Evolutionary conservation across 2,113 vertebrate genomes (phyloP).

Genomic region (Naja naja): DNA sequence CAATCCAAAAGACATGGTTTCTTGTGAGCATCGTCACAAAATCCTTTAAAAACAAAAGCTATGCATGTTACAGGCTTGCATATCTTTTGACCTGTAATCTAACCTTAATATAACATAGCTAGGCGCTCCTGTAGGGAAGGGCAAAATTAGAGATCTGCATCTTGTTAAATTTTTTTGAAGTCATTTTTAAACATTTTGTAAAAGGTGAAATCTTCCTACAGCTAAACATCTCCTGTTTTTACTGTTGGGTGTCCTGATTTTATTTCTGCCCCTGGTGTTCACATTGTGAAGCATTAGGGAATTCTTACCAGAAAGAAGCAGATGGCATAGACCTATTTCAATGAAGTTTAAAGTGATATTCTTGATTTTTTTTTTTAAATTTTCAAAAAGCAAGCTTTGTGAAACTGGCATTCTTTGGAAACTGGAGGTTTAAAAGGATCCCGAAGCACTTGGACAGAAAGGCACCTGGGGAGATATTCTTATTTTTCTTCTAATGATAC

Average conservation of each 20-base stretch:
- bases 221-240: background rate
- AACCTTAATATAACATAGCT: background rate
- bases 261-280: background rate
- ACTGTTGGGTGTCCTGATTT: background rate
- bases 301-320: background rate
- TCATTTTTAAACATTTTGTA: too few relatives aligned
- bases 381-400: background rate
- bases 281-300: background rate
- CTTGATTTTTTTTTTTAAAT: background rate
- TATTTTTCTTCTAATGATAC: background rate
- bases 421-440: background rate
- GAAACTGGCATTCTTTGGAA: background rate
- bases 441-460: background rate
- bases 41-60: background rate
- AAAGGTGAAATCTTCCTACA: background rate
- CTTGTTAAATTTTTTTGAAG: background rate
- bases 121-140: background rate
- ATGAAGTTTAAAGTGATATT: background rate
- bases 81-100: background rate
- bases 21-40: background rate
- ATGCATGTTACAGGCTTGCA: background rate
- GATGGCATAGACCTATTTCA: background rate
- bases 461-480: background rate
- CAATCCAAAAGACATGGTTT: background rate
- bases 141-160: background rate